phyloP scores from a whole-genome alignment of 1,140 invertebrate genomes.

The Drosophila prosaltans region DNA sequence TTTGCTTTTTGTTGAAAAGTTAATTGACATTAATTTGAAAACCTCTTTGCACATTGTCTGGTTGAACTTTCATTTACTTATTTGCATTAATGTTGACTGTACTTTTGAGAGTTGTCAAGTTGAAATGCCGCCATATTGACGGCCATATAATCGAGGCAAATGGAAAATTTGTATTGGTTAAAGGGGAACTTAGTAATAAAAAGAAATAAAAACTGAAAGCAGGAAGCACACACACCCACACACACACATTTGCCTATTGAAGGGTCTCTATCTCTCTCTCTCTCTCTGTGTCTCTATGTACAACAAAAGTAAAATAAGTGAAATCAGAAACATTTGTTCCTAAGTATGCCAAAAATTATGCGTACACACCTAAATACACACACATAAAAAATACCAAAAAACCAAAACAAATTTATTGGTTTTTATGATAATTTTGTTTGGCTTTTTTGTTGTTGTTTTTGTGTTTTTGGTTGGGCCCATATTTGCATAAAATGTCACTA shows the following conservation, averaged over 20 bases:
- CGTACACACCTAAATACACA: constrained; percentile 52
- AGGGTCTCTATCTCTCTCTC: too few species aligned
- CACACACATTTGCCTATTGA: constrained; percentile 43
- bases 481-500: constrained; percentile 77
- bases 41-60: constrained; percentile 11
- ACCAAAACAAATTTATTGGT: constrained; percentile 43
- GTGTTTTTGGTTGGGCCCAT: constrained; percentile 32
- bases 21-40: background rate
- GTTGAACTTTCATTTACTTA: constrained; percentile 55
- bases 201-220: constrained; percentile 67
- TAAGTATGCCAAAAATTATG: constrained; percentile 61
- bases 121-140: constrained; percentile 56
- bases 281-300: background rate
- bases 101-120: constrained; percentile 17
- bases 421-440: constrained; percentile 26
- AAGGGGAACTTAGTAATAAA: constrained; percentile 15
- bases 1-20: background rate
- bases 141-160: constrained; percentile 51
- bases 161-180: constrained; percentile 2
- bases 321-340: constrained; percentile 62
- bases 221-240: constrained; percentile 44
- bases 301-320: constrained; percentile 35
- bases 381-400: constrained; percentile 32
- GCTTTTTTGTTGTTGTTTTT: constrained; percentile 25
- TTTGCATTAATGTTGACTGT: constrained; percentile 60